Evolutionary conservation across 2,113 vertebrate species (phyloP), one percentile per base, ranked within the genome.

Genomic region (Oryzias curvinotus): DNA sequence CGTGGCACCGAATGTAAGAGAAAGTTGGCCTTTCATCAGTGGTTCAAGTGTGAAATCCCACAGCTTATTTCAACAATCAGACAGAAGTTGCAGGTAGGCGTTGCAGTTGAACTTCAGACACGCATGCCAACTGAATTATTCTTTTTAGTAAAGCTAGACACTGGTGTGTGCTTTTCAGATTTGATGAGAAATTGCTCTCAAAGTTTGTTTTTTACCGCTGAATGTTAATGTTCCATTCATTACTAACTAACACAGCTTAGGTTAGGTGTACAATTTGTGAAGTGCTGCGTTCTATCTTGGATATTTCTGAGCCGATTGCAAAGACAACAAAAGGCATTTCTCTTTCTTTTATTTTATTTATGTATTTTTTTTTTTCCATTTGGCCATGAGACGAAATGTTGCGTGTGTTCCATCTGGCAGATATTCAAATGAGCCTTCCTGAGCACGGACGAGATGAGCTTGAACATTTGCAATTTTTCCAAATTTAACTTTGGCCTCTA

Each of bases 401-500:
- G 10, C 62, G 6, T 13, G 16, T 18, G 13, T 56, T 61, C 18
- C 4, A 53, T 68, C 58, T 62, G 1, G 0, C 16, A 51, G 62
- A 80, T 78, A 79, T 77, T 70, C 60, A 75, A 53, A 71, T 78
- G 16, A 19, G 58, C 61, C 43, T 4, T n/a, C 23, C 64, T 17
- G 45, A 50, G 71, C 68, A 71, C 49, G 18, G 64, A 71, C 63
- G 45, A 76, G 82, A 83, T 82, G 73, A 83, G 78, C 62, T 36
- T 18, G 52, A 85, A 81, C 73, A 80, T 83, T 90, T 86, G 83
- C 65, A 46, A 74, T 85, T 59, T 41, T 82, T 36, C 84, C 86
- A 54, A 62, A 85, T 89, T 81, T 87, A 90, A 85, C 86, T 85
- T 73, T 66, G 63, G 26, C 13, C 62, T 85, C 89, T 86, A 87